Conservation (phyloP, 2,888 invertebrate species). For the Nemotelus pantherinus region DNA sequence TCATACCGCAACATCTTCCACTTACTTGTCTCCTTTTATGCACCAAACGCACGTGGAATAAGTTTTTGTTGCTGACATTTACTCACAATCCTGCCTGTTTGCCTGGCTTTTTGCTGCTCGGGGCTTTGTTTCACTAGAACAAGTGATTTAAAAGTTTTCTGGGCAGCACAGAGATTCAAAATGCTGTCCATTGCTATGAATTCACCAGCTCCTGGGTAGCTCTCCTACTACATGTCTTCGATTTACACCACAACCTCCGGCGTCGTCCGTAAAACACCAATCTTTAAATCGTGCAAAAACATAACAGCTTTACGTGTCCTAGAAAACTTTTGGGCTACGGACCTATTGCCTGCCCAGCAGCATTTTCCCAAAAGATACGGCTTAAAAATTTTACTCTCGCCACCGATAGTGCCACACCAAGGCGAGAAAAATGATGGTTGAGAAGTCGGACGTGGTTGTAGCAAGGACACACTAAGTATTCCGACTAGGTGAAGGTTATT, state of each 20-base stretch:
- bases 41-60: conserved; percentile 26
- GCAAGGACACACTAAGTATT: conserved; percentile 23
- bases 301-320: conserved; percentile 4
- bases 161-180: background rate
- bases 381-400: no score
- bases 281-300: background rate
- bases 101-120: background rate
- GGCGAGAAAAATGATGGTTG: no score
- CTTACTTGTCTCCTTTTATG: no score
- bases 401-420: no score
- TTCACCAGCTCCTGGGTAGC: background rate
- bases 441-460: background rate
- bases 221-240: background rate
- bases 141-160: conserved; percentile 36
- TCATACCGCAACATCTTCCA: no score
- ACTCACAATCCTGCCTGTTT: background rate
- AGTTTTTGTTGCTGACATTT: conserved; percentile 27
- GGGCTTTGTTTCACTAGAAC: conserved; percentile 33
- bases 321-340: conserved; percentile 1
- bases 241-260: background rate
- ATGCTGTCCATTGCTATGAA: background rate
- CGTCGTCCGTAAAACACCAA: background rate
- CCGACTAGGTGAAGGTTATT: conserved; percentile 30
- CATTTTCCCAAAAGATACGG: no score
- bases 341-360: no score